Percentiles rank a stretch among this genome's conserved stretches.
phyloP scores from a whole-genome alignment of 2,113 vertebrate genomes.

The Alouatta palliata region DNA sequence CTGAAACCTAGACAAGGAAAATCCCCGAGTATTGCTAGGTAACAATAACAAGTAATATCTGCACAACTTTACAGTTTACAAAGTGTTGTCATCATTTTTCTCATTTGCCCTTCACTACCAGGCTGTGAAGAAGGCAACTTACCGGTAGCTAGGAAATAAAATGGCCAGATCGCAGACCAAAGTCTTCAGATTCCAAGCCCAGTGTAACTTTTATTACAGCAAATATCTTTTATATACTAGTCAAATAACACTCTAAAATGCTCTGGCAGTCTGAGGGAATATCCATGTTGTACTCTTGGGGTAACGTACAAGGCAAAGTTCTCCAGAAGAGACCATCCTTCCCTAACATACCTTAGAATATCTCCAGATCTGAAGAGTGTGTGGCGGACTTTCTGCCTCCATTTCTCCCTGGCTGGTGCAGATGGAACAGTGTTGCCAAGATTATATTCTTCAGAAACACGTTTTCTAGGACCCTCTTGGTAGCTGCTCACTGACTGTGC shows the following conservation, averaged over 20 bases:
- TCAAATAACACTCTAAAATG: not conserved
- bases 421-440: not conserved
- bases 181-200: not conserved
- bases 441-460: not conserved
- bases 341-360: not conserved
- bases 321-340: not conserved
- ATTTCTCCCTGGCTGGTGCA: not conserved
- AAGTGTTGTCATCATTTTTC: slow-evolving; percentile 1
- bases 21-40: slow-evolving; percentile 21
- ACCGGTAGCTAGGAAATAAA: not conserved
- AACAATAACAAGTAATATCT: slow-evolving; percentile 42
- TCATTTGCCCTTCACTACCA: not conserved
- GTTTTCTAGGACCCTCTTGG: not conserved
- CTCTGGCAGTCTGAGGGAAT: not conserved
- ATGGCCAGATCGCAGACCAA: not conserved
- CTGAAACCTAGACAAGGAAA: slow-evolving; percentile 1
- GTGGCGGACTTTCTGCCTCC: not conserved
- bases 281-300: not conserved
- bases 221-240: not conserved
- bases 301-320: not conserved
- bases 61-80: not conserved
- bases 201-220: not conserved
- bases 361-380: not conserved
- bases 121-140: not conserved
- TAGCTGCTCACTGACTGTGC: not conserved